A percentile compares a stretch with the other conserved stretches of the same genome.
These are phyloP conservation scores for Gallinago paraguaiae DNA, from an alignment of 2,113 vertebrate species.

Conservation along the genomic window DNA sequence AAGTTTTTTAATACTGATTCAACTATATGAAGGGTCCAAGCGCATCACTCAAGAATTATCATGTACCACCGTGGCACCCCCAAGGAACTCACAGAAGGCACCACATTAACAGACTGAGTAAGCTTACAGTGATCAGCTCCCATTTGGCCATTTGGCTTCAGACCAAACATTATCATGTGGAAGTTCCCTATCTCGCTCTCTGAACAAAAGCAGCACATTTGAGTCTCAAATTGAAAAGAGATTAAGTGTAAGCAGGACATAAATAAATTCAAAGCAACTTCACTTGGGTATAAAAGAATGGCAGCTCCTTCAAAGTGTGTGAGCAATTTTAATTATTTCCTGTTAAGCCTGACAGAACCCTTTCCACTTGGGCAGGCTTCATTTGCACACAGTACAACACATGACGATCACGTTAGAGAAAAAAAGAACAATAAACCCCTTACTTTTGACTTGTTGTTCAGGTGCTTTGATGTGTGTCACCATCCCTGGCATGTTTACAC, in stretches of 20 bases:
- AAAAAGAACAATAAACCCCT: constrained; percentile 55
- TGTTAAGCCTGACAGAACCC: neutral
- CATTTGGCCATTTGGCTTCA: neutral
- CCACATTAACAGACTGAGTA: neutral
- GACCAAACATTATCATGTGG: neutral
- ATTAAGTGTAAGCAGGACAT: neutral
- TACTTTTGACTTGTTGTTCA: constrained; percentile 98
- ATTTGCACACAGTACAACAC: neutral
- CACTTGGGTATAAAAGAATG: neutral
- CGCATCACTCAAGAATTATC: neutral
- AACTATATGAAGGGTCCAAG: neutral
- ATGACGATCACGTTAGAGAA: neutral
- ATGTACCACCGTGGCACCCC: neutral
- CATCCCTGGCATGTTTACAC: constrained; percentile 98
- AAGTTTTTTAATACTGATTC: neutral
- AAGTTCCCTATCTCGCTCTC: neutral
- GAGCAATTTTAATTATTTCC: neutral
- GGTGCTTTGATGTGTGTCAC: constrained; percentile 97
- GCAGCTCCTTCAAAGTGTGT: neutral
- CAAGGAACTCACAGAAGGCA: neutral
- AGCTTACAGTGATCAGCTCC: neutral
- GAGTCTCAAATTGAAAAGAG: neutral
- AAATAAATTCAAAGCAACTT: neutral
- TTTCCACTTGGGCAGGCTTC: neutral
- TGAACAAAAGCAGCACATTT: neutral